phyloP scores from a whole-genome alignment of 2,113 vertebrate genomes.

The Pomatorhinus ruficollis region DNA sequence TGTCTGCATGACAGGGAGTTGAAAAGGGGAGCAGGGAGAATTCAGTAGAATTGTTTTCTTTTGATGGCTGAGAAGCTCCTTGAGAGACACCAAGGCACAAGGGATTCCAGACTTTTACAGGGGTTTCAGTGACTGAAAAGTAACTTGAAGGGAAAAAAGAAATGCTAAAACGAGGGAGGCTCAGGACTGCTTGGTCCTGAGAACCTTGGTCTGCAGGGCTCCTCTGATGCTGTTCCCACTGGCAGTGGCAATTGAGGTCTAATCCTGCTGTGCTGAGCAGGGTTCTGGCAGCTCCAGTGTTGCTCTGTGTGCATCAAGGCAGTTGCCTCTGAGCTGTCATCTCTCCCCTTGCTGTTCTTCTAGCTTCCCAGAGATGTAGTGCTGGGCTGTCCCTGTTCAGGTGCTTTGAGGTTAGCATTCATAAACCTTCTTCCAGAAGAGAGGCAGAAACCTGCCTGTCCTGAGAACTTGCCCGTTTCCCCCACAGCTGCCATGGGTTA shows the following conservation, averaged over 20 bases:
- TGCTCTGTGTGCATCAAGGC: rapidly evolving
- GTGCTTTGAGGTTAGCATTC: background rate
- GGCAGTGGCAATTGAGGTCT: background rate
- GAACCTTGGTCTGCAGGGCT: background rate
- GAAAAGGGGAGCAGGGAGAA: background rate
- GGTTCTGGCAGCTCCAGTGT: background rate
- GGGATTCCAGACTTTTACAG: background rate
- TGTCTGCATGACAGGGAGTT: background rate
- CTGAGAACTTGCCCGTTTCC: background rate
- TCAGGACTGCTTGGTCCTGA: background rate
- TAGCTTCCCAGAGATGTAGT: rapidly evolving
- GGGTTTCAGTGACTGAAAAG: background rate
- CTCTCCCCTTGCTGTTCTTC: background rate
- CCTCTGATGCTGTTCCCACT: background rate
- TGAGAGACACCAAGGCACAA: background rate
- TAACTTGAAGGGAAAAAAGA: background rate
- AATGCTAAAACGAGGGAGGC: background rate
- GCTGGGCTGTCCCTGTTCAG: background rate
- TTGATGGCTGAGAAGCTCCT: background rate
- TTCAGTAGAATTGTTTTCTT: background rate
- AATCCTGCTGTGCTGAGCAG: background rate
- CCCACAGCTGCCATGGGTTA: rapidly evolving
- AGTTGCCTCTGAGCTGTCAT: background rate
- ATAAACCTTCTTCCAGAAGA: background rate
- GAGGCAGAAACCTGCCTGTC: background rate